Conservation (phyloP, 2,888 invertebrate species). For the Thymelicus sylvestris region DNA sequence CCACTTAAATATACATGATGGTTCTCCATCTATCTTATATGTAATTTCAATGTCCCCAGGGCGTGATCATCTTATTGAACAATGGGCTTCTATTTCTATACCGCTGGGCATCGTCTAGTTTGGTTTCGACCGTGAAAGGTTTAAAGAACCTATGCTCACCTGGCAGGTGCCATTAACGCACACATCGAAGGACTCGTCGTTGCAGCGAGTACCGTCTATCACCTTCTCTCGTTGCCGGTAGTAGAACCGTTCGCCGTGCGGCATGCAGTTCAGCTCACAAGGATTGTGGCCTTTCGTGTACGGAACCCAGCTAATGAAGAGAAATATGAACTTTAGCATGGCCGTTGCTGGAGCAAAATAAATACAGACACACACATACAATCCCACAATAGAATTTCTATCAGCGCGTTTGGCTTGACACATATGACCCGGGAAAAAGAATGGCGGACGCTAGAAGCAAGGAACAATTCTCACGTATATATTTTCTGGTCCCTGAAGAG, state of each 20-base stretch:
- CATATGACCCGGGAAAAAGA: too few species aligned
- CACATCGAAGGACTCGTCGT: conserved; percentile 93
- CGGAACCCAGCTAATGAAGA: conserved; percentile 90
- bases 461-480: conserved; percentile 12
- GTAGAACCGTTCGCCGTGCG: conserved; percentile 95
- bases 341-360: too few species aligned
- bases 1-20: too few species aligned
- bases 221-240: conserved; percentile 93
- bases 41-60: too few species aligned
- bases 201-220: conserved; percentile 93
- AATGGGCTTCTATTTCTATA: too few species aligned
- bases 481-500: conserved; percentile 88
- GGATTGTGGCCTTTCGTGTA: conserved; percentile 94
- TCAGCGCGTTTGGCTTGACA: too few species aligned
- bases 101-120: too few species aligned
- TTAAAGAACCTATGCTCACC: conserved; percentile 74
- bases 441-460: too few species aligned
- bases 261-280: conserved; percentile 98
- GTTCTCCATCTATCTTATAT: too few species aligned
- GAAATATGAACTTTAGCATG: not conserved
- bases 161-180: conserved; percentile 97
- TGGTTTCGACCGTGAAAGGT: not conserved
- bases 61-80: too few species aligned
- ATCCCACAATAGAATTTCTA: too few species aligned
- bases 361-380: too few species aligned